Evolutionary conservation across 2,888 invertebrate species (phyloP), one percentile per base, ranked within the genome.

Genomic region (Lathronympha strigana): DNA sequence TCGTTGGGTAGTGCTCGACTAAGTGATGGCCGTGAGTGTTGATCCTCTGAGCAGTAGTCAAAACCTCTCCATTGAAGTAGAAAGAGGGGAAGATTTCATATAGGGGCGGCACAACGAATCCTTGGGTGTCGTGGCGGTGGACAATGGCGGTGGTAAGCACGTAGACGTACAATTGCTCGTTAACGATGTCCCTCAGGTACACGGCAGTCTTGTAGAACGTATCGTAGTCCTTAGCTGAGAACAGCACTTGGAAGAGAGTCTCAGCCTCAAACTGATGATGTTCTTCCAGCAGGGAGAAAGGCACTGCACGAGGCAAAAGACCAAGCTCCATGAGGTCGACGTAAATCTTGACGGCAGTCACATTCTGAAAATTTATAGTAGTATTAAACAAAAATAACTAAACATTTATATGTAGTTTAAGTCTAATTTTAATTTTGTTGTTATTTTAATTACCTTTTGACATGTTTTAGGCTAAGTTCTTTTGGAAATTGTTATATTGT

Each of bases 31-130:
- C 86, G 43, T 88, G 87, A 28, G 85, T 88, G 76, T 93, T 87
- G 79, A 94, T 92, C 78, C 93, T 93, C 76, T 95, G 93, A 4
- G 94, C 95, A 66, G 94, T 92, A 47, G 93, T 92, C 80, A 96
- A 93, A 67, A 95, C 92, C 76, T 95, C 94, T 63, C 93, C 90
- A 77, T 94, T 94, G 81, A 95, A 93, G 92, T 95, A 96, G 84
- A 93, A 93, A 71, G 95, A 93, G 0, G 96, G 96, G 81, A 94
- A 93, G 68, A 96, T 90, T 84, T 96, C 96, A 76, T 95, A 95
- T 61, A 94, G 90, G 54, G 95, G 94, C 15, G 96, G 96, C 9
- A 96, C 83, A 43, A 94, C 87, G 61, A 96, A 83, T 25, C 94
- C 94, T 74, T 93, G 92, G 63, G 93, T 94, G 69, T 95, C 95